phyloP scores from a whole-genome alignment of 1,140 invertebrate species.

The Caenorhabditis brenneri region DNA sequence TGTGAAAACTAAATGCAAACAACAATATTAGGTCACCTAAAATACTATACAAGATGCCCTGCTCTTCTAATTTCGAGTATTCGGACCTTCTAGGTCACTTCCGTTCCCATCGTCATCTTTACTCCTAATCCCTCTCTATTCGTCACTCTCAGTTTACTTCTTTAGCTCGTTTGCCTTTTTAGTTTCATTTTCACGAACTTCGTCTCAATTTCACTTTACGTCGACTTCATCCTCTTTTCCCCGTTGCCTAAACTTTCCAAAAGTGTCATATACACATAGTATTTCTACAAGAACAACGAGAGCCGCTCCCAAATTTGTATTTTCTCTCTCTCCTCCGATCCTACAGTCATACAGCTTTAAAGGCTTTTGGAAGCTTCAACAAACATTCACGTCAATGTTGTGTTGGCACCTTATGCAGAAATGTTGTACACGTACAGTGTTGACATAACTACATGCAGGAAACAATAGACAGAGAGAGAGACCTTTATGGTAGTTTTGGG shows the following conservation, averaged over 20 bases:
- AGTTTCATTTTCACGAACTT: constrained; percentile 36
- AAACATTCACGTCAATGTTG: constrained; percentile 31
- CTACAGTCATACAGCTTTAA: constrained; percentile 5
- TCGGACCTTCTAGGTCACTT: neutral
- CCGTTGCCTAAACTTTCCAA: neutral
- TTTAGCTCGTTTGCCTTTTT: neutral
- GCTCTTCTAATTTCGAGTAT: too few species aligned
- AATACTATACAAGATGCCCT: too few species aligned
- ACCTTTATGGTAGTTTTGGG: neutral
- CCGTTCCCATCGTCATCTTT: constrained; percentile 22
- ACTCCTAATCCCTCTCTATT: neutral
- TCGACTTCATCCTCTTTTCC: neutral
- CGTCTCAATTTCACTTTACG: constrained; percentile 37
- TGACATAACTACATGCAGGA: constrained; percentile 13
- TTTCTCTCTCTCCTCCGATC: neutral
- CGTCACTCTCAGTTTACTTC: neutral
- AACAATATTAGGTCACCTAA: too few species aligned
- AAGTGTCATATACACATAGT: constrained; percentile 28
- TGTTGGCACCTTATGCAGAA: constrained; percentile 22
- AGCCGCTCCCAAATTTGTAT: constrained; percentile 36
- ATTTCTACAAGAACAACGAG: neutral
- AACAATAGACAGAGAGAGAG: neutral
- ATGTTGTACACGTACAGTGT: neutral
- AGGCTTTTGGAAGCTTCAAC: neutral
- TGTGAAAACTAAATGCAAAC: too few species aligned